Evolutionary conservation across 2,113 vertebrate species (phyloP), one percentile per base, ranked within the genome.

Genomic region (Crotophaga sulcirostris): DNA sequence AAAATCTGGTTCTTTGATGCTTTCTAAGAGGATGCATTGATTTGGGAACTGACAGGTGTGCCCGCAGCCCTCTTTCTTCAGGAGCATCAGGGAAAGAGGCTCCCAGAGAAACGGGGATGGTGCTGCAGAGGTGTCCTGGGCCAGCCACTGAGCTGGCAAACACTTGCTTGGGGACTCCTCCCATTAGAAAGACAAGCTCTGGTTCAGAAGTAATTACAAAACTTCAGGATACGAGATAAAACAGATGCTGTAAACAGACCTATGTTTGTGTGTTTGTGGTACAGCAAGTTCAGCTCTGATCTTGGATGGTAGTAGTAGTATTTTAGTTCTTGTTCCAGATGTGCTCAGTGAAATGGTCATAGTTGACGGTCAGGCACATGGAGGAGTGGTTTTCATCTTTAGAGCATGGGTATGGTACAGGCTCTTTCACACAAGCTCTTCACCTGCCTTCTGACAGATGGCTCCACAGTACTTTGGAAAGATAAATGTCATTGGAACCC

Each of bases 321-420:
- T 62, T 93, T 68, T 58, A 56, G 17, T 11, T 73, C 17, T 40
- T 18, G 4, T 12, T 87, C 54, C 76, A 44, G 11, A 5, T n/a
- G 1, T 24, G 28, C 13, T 58, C 29, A 38, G n/a, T 49, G 28
- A 20, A 64, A 31, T 23, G 55, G 29, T 28, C 14, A 12, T 2
- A 1, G 21, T 6, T 64, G 56, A 38, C 58, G 28, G 12, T 64
- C 13, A 68, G 36, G 15, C 2, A 20, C 6, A 7, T 0, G 0
- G 16, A 4, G 25, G 25, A 2, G 3, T 7, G 9, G 14, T 54
- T 93, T 70, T 82, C 11, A 20, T 51, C 24, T 33, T 81, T 16
- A 28, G 47, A 49, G 4, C 11, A 15, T 1, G 4, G 11, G 3
- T 36, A 23, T 11, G 10, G 3, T 54, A 18, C 16, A 62, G 23